Conservation (phyloP, 2,888 invertebrate genomes). For the Entomobrya proxima region DNA sequence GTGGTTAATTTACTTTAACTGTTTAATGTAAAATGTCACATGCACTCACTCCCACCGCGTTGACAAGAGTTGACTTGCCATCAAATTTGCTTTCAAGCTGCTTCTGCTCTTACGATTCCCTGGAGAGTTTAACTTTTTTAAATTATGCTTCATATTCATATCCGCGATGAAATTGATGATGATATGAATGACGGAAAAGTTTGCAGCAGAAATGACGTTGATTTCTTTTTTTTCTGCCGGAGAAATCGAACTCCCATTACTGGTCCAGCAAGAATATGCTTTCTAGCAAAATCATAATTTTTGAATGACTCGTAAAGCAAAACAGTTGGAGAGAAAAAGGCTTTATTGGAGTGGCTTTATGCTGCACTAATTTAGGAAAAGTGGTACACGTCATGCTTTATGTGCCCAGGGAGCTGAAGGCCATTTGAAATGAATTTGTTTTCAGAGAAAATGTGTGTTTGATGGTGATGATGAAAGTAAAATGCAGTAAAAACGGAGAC, state of each 20-base stretch:
- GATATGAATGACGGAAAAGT: neutral
- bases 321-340: neutral
- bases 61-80: neutral
- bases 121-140: slow-evolving; percentile 8
- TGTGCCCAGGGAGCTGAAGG: neutral
- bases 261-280: too few species aligned
- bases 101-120: slow-evolving; percentile 31
- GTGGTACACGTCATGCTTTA: neutral
- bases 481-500: neutral
- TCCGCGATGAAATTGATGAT: too few species aligned
- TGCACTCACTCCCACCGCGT: neutral
- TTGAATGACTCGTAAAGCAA: too few species aligned
- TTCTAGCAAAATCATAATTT: too few species aligned
- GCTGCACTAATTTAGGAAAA: neutral
- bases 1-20: neutral
- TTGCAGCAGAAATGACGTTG: neutral
- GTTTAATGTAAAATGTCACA: slow-evolving; percentile 27
- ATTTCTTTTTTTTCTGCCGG: too few species aligned
- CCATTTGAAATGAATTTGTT: neutral
- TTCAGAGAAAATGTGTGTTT: neutral
- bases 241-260: neutral
- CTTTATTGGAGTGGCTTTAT: neutral
- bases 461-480: neutral
- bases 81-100: slow-evolving; percentile 10
- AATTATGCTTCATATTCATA: neutral